These are phyloP conservation scores for Ancistrus triradiatus DNA, from an alignment of 2,113 vertebrate species.

Conservation along the genomic window DNA sequence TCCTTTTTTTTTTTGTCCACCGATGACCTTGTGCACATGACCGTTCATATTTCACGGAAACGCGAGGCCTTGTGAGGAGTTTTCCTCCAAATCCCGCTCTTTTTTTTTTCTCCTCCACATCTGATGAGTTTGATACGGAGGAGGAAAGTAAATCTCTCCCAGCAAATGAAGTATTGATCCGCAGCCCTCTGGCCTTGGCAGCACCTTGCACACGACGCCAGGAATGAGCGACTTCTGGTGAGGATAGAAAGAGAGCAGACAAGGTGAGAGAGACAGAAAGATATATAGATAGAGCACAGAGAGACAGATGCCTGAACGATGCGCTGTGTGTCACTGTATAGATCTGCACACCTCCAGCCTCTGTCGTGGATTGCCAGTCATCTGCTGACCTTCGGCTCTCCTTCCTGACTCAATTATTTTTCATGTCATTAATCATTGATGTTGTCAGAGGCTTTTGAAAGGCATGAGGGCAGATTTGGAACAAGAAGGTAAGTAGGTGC, in stretches of 20 bases:
- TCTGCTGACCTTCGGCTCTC: conserved; percentile 39
- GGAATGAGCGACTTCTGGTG: conserved; percentile 99
- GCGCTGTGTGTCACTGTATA: conserved; percentile 33
- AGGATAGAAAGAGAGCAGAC: conserved; percentile 42
- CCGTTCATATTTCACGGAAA: conserved; percentile 30
- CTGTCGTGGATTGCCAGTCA: conserved; percentile 31
- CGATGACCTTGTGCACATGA: conserved; percentile 4
- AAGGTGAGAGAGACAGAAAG: conserved; percentile 4
- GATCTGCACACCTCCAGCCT: conserved; percentile 38
- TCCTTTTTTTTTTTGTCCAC: too few relatives aligned
- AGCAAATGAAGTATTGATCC: conserved; percentile 53
- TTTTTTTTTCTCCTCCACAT: conserved; percentile 36
- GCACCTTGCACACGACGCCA: conserved; percentile 55
- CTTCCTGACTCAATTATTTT: conserved; percentile 45
- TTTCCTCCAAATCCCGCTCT: conserved; percentile 30
- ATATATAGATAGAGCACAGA: conserved; percentile 4
- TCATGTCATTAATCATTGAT: conserved; percentile 40
- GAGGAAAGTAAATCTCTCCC: conserved; percentile 40
- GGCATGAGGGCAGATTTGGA: conserved; percentile 13
- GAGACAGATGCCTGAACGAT: conserved; percentile 18
- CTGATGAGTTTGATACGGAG: conserved; percentile 42
- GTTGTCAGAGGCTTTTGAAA: conserved; percentile 45
- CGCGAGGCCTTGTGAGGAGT: conserved; percentile 27
- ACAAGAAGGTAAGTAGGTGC: background rate
- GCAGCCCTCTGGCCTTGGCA: conserved; percentile 42